A percentile compares a stretch with the other conserved stretches of the same genome.
phyloP scores from a whole-genome alignment of 2,113 vertebrate genomes.

The Formicarius rufipectus region DNA sequence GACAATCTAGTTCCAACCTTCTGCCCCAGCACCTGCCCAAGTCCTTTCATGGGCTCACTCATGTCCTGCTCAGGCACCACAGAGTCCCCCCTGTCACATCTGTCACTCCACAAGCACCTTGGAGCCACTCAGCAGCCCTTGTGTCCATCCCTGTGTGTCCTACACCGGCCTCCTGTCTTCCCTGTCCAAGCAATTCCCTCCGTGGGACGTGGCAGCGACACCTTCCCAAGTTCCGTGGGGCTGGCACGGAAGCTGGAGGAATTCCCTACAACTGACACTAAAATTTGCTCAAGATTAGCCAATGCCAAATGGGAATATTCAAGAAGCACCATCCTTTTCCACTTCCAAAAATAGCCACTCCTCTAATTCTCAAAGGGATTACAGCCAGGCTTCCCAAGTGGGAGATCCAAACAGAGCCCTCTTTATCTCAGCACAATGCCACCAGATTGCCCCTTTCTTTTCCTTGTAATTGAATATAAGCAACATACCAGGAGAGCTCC shows the following conservation, averaged over 20 bases:
- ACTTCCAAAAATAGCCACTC: neutral
- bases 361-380: neutral
- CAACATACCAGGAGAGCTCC: conserved; percentile 75
- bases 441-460: conserved; percentile 49
- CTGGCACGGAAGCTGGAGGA: neutral
- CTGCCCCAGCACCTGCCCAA: neutral
- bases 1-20: neutral
- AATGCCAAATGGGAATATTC: neutral
- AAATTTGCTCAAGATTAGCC: neutral
- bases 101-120: neutral
- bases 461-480: conserved; percentile 37
- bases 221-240: neutral
- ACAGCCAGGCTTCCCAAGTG: neutral
- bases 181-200: neutral
- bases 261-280: neutral
- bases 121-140: neutral
- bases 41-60: neutral
- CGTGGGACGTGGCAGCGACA: accelerated
- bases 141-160: neutral
- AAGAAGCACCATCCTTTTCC: neutral
- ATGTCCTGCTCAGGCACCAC: neutral
- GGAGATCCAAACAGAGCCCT: neutral
- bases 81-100: neutral
- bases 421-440: neutral
- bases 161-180: accelerated